These are phyloP conservation scores for Urocolius indicus DNA, from an alignment of 2,113 vertebrate species.

Conservation along the genomic window DNA sequence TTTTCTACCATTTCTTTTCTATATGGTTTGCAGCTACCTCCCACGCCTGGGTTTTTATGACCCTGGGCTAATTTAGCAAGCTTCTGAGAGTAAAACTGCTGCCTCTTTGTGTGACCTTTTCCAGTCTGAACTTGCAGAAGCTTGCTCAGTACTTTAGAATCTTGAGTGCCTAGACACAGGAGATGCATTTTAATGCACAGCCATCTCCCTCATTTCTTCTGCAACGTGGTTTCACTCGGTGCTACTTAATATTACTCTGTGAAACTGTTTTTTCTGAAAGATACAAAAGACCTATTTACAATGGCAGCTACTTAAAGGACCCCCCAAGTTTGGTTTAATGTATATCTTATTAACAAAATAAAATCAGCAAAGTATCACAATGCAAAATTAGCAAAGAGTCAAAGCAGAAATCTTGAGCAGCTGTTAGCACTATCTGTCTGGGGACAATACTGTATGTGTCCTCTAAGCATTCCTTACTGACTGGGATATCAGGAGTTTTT, in stretches of 20 bases:
- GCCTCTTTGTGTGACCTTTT: background rate
- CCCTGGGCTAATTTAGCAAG: background rate
- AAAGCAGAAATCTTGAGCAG: background rate
- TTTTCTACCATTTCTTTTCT: background rate
- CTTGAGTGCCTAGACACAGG: background rate
- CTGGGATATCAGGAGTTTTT: background rate
- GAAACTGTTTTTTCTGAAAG: background rate
- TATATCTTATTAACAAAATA: background rate
- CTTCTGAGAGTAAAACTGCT: background rate
- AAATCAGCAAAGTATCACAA: accelerated
- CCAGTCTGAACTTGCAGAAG: background rate
- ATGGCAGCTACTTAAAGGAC: background rate
- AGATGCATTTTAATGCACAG: background rate
- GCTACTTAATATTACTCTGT: background rate
- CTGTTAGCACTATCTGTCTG: background rate
- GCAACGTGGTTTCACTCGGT: background rate
- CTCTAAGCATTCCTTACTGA: background rate
- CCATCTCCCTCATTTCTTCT: background rate
- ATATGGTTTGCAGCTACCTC: background rate
- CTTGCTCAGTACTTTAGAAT: background rate
- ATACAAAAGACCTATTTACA: background rate
- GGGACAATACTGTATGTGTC: background rate
- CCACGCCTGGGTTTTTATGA: background rate
- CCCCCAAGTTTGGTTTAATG: background rate
- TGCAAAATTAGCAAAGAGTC: background rate